Conservation (phyloP, 53 echinoderm and acorn worm genomes). For the Actinopyga echinites region DNA sequence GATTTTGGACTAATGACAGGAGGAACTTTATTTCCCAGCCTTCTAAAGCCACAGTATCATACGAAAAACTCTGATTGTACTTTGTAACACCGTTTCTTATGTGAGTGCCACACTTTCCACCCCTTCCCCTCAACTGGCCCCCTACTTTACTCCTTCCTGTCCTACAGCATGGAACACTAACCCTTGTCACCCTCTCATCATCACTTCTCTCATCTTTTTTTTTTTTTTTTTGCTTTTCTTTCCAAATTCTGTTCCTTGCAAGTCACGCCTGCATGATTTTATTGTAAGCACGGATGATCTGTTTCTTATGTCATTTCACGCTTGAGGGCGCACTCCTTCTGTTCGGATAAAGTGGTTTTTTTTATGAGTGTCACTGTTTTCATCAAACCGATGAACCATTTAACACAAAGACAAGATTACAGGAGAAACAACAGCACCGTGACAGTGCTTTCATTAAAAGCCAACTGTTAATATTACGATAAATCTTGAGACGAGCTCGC, state of each 20-base stretch:
- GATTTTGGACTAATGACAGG: no score
- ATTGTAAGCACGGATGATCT: not conserved
- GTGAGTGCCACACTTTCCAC: no score
- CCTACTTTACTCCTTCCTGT: no score
- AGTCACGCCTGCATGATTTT: not conserved
- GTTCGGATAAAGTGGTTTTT: not conserved
- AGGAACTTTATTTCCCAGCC: no score
- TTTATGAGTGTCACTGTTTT: constrained; percentile 38
- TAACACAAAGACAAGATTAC: constrained; percentile 12
- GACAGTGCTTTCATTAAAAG: constrained; percentile 1
- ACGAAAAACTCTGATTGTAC: no score
- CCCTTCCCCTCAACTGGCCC: no score
- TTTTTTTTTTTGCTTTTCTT: not conserved
- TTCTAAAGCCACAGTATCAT: no score
- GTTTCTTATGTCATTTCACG: constrained; percentile 19
- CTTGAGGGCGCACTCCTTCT: constrained; percentile 7
- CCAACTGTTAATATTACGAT: constrained; percentile 1
- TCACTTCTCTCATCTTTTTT: not conserved
- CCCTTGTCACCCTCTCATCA: no score
- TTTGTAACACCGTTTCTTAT: no score
- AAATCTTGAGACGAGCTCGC: not conserved
- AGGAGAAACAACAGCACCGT: not conserved
- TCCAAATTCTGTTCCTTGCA: not conserved
- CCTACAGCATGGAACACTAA: no score
- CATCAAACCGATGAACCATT: constrained; percentile 19